Evolutionary conservation across 2,797 vertebrate species (phyloP).

Genomic region (Melanotaenia parkinsoni): DNA sequence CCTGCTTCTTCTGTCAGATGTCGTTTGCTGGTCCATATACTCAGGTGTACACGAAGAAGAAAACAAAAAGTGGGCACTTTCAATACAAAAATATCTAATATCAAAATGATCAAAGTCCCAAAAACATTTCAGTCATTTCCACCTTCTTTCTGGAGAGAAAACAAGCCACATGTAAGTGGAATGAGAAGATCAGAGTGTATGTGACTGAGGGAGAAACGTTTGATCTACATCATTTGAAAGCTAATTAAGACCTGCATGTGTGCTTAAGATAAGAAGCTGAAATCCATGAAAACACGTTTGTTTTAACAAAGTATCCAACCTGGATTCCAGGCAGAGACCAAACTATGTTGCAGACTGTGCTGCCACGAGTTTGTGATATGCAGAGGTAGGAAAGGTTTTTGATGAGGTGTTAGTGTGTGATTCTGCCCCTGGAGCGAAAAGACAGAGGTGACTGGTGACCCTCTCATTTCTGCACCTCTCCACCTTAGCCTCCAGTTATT

Average conservation of each 20-base stretch:
- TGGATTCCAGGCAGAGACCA: conserved; percentile 29
- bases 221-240: conserved; percentile 46
- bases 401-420: conserved; percentile 23
- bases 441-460: conserved; percentile 45
- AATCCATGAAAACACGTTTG: conserved; percentile 31
- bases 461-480: conserved; percentile 32
- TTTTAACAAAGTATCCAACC: conserved; percentile 13
- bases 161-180: conserved; percentile 14
- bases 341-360: conserved; percentile 4
- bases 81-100: conserved; percentile 7
- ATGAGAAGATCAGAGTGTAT: conserved; percentile 41
- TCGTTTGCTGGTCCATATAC: neutral
- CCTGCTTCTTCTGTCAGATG: conserved; percentile 8
- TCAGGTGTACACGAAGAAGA: conserved; percentile 5
- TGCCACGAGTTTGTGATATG: conserved; percentile 13
- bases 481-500: conserved; percentile 54
- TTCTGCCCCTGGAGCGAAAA: conserved; percentile 2
- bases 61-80: conserved; percentile 13
- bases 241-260: conserved; percentile 46
- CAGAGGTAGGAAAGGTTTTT: conserved; percentile 9
- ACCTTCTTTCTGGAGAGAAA: conserved; percentile 10
- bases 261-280: conserved; percentile 41
- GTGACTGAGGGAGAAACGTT: conserved; percentile 5
- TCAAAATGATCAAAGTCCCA: conserved; percentile 33
- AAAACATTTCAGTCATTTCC: conserved; percentile 35